Evolutionary conservation across 2,888 invertebrate species (phyloP).

Genomic region (Crepidodera aurea): DNA sequence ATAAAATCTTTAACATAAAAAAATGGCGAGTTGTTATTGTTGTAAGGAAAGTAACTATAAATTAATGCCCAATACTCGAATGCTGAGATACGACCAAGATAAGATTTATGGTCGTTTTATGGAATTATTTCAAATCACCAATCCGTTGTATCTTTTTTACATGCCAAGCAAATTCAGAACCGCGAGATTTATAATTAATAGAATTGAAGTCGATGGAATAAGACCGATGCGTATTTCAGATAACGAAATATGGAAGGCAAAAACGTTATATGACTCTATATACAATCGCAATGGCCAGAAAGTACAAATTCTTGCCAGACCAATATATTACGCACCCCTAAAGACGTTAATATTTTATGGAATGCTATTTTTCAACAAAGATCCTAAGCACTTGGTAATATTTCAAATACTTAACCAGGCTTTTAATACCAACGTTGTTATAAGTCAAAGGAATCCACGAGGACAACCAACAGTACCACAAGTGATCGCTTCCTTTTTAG

Average conservation of each 20-base stretch:
- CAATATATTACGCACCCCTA: not conserved
- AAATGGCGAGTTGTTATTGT: constrained; percentile 16
- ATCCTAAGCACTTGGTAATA: not conserved
- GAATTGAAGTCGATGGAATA: not conserved
- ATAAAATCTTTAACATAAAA: not conserved
- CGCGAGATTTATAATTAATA: constrained; percentile 1
- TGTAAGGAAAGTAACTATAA: not conserved
- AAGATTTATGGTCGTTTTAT: constrained; percentile 4
- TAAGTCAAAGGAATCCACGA: not conserved
- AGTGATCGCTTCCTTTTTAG: not conserved
- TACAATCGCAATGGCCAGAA: not conserved
- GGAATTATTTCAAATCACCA: constrained; percentile 17
- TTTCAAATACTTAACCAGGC: constrained; percentile 1
- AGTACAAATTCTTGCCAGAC: constrained; percentile 3
- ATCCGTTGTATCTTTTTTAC: constrained; percentile 9
- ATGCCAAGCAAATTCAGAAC: not conserved
- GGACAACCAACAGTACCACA: not conserved
- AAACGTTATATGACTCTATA: constrained; percentile 1
- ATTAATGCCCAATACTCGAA: not conserved
- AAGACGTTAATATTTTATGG: constrained; percentile 11
- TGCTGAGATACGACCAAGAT: constrained; percentile 12
- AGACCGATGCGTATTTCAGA: not conserved
- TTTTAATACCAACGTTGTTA: not conserved
- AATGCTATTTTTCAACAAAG: constrained; percentile 1
- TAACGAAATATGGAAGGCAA: constrained; percentile 8